phyloP scores from a whole-genome alignment of 2,113 vertebrate species.

The Suncus etruscus region DNA sequence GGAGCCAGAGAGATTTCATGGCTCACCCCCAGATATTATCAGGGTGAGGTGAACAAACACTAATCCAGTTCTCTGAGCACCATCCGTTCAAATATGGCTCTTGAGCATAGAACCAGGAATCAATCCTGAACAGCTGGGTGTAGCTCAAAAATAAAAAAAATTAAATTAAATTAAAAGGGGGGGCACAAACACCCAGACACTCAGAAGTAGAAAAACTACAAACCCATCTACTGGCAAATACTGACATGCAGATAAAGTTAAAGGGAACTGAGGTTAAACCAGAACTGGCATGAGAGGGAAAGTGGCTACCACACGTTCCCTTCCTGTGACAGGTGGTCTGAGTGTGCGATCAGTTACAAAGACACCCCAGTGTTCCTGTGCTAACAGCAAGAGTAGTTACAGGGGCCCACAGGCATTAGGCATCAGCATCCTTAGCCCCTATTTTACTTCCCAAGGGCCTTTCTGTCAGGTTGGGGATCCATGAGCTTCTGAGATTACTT shows the following conservation, averaged over 20 bases:
- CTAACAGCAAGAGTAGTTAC: not conserved
- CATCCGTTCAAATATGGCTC: no score
- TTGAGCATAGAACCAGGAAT: no score
- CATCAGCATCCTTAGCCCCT: not conserved
- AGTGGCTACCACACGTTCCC: not conserved
- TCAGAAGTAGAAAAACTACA: conserved; percentile 5
- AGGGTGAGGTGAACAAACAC: no score
- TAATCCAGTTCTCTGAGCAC: no score
- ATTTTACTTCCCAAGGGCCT: not conserved
- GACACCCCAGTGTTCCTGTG: not conserved
- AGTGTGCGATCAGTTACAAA: not conserved
- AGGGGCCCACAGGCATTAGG: no score
- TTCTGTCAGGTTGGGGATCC: not conserved
- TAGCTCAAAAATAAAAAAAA: no score
- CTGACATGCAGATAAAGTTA: not conserved
- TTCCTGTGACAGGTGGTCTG: no score
- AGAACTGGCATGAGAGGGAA: not conserved
- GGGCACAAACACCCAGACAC: not conserved
- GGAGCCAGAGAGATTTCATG: no score
- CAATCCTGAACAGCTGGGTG: no score
- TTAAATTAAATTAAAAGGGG: no score
- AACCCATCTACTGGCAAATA: not conserved
- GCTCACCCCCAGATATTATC: no score
- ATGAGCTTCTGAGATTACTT: not conserved
- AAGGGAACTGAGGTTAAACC: not conserved